Evolutionary conservation across 2,888 invertebrate genomes (phyloP).

Genomic region (Epistrophe eligans): DNA sequence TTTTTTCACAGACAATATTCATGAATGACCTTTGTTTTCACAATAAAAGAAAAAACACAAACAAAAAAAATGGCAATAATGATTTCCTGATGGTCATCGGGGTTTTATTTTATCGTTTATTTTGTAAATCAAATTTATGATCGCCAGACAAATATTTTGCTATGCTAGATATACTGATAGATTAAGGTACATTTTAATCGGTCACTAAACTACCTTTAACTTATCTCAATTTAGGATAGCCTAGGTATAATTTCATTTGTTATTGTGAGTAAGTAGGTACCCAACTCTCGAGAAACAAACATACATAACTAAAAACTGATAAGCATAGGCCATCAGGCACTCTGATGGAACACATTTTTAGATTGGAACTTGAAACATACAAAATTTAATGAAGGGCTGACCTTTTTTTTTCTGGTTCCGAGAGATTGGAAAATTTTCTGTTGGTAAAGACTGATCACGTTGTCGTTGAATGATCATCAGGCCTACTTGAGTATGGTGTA

Average conservation of each 20-base stretch:
- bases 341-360: conserved; percentile 40
- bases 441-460: conserved; percentile 55
- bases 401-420: conserved; percentile 53
- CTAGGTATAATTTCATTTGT: background rate
- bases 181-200: background rate
- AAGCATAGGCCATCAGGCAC: conserved; percentile 6
- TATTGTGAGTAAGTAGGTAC: background rate
- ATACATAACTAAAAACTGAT: conserved; percentile 21
- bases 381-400: conserved; percentile 68
- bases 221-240: background rate
- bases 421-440: conserved; percentile 67
- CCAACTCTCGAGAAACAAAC: background rate
- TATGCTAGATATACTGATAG: background rate
- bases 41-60: background rate
- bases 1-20: conserved; percentile 1
- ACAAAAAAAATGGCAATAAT: background rate
- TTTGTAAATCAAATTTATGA: background rate
- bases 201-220: background rate
- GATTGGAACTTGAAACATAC: conserved; percentile 39
- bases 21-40: conserved; percentile 55
- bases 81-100: conserved; percentile 48
- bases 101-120: background rate
- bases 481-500: conserved; percentile 45
- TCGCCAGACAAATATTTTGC: conserved; percentile 40
- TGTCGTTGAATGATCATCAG: conserved; percentile 64